phyloP scores from a whole-genome alignment of 2,113 vertebrate species.

The Megaptera novaeangliae region DNA sequence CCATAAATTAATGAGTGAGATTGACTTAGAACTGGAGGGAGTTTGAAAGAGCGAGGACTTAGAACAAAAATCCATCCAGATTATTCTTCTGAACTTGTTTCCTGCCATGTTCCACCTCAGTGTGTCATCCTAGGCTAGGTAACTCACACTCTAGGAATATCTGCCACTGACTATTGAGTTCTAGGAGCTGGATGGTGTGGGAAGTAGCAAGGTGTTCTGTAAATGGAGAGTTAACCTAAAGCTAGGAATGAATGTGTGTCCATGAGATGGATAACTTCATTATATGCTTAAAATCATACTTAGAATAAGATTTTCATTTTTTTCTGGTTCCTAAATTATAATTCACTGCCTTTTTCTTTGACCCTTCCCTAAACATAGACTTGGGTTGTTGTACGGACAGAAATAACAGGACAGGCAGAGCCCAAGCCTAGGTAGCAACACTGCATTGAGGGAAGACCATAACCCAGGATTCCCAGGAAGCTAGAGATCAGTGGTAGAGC shows the following conservation, averaged over 20 bases:
- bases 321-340: background rate
- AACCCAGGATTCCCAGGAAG: background rate
- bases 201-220: background rate
- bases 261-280: background rate
- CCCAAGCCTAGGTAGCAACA: background rate
- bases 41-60: background rate
- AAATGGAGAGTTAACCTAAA: background rate
- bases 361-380: background rate
- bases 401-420: background rate
- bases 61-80: background rate
- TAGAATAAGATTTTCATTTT: background rate
- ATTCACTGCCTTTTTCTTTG: background rate
- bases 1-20: background rate
- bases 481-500: background rate
- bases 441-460: background rate
- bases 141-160: background rate
- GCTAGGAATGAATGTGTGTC: background rate
- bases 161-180: background rate
- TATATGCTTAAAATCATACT: background rate
- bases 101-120: background rate
- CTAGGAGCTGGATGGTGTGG: background rate
- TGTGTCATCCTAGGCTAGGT: background rate
- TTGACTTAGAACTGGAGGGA: background rate
- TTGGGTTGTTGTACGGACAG: background rate
- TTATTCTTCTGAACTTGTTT: background rate